These are phyloP conservation scores for Rapana venosa DNA, from an alignment of 2,888 invertebrate species.

Conservation along the genomic window DNA sequence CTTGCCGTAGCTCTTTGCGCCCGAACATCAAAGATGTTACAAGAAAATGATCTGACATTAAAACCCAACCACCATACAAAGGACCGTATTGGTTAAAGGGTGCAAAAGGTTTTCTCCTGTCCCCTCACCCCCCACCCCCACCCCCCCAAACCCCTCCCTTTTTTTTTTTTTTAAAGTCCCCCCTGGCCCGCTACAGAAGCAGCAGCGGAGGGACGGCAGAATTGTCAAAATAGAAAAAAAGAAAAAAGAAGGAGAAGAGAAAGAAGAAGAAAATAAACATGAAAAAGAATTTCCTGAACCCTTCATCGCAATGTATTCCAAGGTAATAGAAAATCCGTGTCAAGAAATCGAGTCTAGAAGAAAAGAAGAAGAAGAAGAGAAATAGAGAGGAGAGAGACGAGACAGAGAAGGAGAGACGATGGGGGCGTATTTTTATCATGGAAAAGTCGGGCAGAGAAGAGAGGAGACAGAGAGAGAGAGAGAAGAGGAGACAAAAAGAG, in stretches of 20 bases:
- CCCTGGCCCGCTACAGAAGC: neutral
- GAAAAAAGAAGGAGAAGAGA: too few species aligned
- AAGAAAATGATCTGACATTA: slow-evolving; percentile 40
- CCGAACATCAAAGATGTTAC: slow-evolving; percentile 37
- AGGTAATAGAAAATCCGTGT: too few species aligned
- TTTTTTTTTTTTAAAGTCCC: too few species aligned
- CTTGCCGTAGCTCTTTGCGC: neutral
- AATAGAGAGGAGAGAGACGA: neutral
- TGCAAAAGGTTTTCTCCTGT: slow-evolving; percentile 11
- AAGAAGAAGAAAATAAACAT: too few species aligned
- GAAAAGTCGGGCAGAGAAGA: neutral
- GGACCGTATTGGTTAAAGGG: slow-evolving; percentile 37
- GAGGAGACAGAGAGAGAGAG: too few species aligned
- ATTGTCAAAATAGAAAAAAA: too few species aligned
- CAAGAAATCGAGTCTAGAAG: neutral
- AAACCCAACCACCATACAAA: slow-evolving; percentile 13
- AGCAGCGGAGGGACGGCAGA: neutral
- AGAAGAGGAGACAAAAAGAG: too few species aligned
- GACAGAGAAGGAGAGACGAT: neutral
- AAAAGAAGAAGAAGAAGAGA: neutral
- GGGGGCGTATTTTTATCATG: neutral
- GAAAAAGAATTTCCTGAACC: too few species aligned
- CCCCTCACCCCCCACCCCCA: too few species aligned
- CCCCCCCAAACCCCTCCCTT: too few species aligned
- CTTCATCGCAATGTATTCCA: too few species aligned